These are phyloP conservation scores for Enteromius viviparus DNA, from an alignment of 2,797 vertebrate genomes.

Conservation along the genomic window DNA sequence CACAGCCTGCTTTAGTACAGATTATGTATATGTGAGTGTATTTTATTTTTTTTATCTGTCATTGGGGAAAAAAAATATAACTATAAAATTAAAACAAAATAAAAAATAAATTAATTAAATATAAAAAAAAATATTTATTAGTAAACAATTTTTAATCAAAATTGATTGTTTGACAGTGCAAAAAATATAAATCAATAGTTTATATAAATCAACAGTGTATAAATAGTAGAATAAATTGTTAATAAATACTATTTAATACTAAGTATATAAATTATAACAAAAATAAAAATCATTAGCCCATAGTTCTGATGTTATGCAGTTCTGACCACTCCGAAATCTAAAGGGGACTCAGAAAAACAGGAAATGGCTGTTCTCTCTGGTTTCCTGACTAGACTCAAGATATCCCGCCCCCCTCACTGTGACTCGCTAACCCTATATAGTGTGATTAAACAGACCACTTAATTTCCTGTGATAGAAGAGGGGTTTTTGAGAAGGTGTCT, in stretches of 20 bases:
- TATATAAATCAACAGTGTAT: no score
- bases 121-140: no score
- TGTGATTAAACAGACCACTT: slow-evolving; percentile 51
- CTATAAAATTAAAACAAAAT: no score
- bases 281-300: background rate
- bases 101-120: no score
- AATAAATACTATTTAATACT: no score
- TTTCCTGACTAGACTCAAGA: slow-evolving; percentile 76
- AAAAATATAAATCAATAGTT: no score
- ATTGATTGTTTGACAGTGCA: no score
- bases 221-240: no score
- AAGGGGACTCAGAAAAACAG: slow-evolving; percentile 76
- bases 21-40: no score
- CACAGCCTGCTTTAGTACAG: background rate
- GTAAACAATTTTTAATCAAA: no score
- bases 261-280: background rate
- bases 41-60: no score
- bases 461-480: slow-evolving; percentile 55
- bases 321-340: slow-evolving; percentile 61
- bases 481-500: background rate
- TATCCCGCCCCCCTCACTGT: slow-evolving; percentile 50
- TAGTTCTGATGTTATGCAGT: slow-evolving; percentile 53
- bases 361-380: slow-evolving; percentile 78
- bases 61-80: no score
- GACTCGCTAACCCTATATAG: slow-evolving; percentile 51